Percentiles rank a stretch among this genome's conserved stretches.
These are phyloP conservation scores for Thaleichthys pacificus DNA, from an alignment of 2,797 vertebrate genomes.

Conservation along the genomic window DNA sequence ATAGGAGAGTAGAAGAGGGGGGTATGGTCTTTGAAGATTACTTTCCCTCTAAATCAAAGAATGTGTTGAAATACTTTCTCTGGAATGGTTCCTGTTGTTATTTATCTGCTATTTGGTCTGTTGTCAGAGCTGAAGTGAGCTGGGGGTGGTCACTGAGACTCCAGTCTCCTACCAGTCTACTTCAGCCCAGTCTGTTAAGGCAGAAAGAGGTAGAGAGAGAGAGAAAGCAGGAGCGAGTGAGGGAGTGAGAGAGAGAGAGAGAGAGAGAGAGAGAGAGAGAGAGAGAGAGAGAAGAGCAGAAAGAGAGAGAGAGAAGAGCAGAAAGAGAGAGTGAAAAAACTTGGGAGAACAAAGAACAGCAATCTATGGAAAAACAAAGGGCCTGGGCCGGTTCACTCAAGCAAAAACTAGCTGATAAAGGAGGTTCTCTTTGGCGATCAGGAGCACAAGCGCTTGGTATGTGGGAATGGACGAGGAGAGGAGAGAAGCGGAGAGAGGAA, in stretches of 20 bases:
- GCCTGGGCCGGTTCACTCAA: slow-evolving; percentile 86
- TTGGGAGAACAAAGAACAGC: slow-evolving; percentile 85
- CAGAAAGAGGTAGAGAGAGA: slow-evolving; percentile 33
- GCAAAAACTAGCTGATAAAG: slow-evolving; percentile 91
- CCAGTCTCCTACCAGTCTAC: slow-evolving; percentile 68
- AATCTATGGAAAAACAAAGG: slow-evolving; percentile 94
- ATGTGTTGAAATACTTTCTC: slow-evolving; percentile 21
- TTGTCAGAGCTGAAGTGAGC: slow-evolving; percentile 22
- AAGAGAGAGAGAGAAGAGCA: slow-evolving; percentile 41
- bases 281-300: slow-evolving; percentile 5
- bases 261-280: slow-evolving; percentile 20
- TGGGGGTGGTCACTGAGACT: slow-evolving; percentile 41
- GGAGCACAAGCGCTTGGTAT: slow-evolving; percentile 85
- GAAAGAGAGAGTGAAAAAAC: slow-evolving; percentile 68
- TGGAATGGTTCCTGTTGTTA: slow-evolving; percentile 57
- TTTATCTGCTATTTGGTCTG: slow-evolving; percentile 50
- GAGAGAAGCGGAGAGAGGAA: too few species aligned
- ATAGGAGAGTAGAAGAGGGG: slow-evolving; percentile 34
- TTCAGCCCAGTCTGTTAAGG: slow-evolving; percentile 63
- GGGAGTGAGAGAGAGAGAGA: not conserved
- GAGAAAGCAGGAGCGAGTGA: not conserved
- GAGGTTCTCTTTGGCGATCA: slow-evolving; percentile 86
- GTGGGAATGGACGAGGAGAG: slow-evolving; percentile 75
- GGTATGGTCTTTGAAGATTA: slow-evolving; percentile 54
- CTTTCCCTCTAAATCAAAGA: slow-evolving; percentile 53